Conservation (phyloP, 37 sponge, comb jelly and placozoan species). For the Lycopodina hypogea region DNA sequence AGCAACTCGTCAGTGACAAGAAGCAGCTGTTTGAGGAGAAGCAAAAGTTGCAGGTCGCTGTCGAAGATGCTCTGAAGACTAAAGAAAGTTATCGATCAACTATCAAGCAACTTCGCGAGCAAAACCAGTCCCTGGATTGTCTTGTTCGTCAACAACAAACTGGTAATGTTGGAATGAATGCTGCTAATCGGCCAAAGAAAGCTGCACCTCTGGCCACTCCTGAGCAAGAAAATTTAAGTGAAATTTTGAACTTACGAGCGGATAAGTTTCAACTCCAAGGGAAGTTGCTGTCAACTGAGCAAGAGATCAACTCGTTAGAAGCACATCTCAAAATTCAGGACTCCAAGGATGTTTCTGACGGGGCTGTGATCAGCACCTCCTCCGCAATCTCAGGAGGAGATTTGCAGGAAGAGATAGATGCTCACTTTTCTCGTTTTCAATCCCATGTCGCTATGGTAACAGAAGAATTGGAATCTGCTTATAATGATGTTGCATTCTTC, state of each 20-base stretch:
- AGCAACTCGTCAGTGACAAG: slow-evolving; percentile 27
- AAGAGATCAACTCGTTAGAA: slow-evolving; percentile 31
- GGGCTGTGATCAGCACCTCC: not conserved
- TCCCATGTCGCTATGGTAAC: not conserved
- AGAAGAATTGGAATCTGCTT: slow-evolving; percentile 8
- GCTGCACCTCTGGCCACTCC: not conserved
- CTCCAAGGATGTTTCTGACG: not conserved
- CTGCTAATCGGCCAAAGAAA: not conserved
- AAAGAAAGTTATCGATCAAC: slow-evolving; percentile 42
- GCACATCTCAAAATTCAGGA: slow-evolving; percentile 23
- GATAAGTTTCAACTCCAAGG: slow-evolving; percentile 27
- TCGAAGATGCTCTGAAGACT: slow-evolving; percentile 47
- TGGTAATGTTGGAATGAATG: not conserved
- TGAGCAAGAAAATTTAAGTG: slow-evolving; percentile 21
- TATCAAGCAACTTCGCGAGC: slow-evolving; percentile 35
- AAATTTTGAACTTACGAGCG: slow-evolving; percentile 20
- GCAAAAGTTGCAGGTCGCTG: slow-evolving; percentile 29
- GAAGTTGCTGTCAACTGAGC: slow-evolving; percentile 16
- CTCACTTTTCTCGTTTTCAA: slow-evolving; percentile 9
- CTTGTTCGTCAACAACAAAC: not conserved
- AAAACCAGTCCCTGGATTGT: slow-evolving; percentile 30
- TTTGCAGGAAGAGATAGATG: not conserved
- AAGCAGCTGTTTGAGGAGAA: slow-evolving; percentile 24
- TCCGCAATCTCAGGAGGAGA: not conserved
- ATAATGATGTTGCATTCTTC: not conserved